These are phyloP conservation scores for Aporophyla lueneburgensis DNA, from an alignment of 2,888 invertebrate genomes.

Conservation along the genomic window DNA sequence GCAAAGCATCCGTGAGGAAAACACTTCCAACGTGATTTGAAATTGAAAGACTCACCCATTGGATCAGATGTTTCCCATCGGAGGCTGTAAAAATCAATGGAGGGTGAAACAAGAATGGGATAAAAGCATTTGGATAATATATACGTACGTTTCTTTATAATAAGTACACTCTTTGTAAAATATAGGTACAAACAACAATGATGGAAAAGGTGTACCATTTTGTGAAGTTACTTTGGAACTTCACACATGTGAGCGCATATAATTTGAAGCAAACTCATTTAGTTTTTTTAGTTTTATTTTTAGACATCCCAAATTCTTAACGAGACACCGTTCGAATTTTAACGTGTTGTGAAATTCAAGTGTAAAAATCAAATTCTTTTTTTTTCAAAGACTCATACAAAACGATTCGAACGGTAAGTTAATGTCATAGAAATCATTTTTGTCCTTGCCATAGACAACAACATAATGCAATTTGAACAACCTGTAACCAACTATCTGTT, in stretches of 20 bases:
- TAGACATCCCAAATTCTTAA: not conserved
- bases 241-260: not conserved
- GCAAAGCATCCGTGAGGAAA: not conserved
- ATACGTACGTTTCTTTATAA: constrained; percentile 12
- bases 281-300: not conserved
- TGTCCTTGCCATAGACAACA: not conserved
- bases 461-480: constrained; percentile 33
- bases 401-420: too few species aligned
- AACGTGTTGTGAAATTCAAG: not conserved
- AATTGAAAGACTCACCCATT: constrained; percentile 11
- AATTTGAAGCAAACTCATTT: not conserved
- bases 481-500: constrained; percentile 38
- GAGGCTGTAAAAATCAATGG: constrained; percentile 43
- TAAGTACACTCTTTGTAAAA: not conserved
- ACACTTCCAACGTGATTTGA: not conserved
- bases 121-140: constrained; percentile 23
- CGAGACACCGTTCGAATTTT: not conserved
- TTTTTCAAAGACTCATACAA: not conserved
- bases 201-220: not conserved
- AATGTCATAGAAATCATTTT: not conserved
- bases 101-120: constrained; percentile 18
- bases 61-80: constrained; percentile 7
- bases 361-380: not conserved
- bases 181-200: not conserved
- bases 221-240: not conserved